Percentiles rank a stretch among this genome's conserved stretches.
Conservation (phyloP, 2,888 invertebrate species). For the Drosophila setosimentum region DNA sequence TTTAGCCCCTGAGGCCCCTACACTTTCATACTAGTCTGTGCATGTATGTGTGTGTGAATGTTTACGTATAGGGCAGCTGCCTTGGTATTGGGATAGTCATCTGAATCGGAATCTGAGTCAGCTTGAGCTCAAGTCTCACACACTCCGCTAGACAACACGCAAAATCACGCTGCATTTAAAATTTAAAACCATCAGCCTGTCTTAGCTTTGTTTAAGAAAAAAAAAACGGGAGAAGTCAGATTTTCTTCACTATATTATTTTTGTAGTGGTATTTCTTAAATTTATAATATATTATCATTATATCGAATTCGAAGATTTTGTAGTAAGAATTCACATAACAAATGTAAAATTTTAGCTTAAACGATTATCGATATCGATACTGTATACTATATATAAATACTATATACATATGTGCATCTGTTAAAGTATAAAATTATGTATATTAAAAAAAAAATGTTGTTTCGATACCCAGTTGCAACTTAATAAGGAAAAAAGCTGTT, state of each 20-base stretch:
- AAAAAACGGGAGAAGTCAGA: neutral
- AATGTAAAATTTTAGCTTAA: neutral
- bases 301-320: neutral
- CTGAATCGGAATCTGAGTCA: constrained; percentile 56
- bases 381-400: neutral
- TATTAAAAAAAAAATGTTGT: neutral
- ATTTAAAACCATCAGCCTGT: constrained; percentile 29
- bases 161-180: constrained; percentile 37
- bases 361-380: neutral
- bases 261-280: neutral
- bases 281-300: neutral
- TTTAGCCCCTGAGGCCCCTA: constrained; percentile 20
- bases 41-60: constrained; percentile 1
- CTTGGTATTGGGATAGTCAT: constrained; percentile 61
- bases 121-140: constrained; percentile 32
- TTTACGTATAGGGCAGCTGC: constrained; percentile 44
- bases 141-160: constrained; percentile 38
- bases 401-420: neutral
- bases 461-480: too few species aligned
- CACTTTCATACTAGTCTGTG: neutral
- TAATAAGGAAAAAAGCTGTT: neutral
- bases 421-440: neutral
- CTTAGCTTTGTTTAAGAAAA: constrained; percentile 2
- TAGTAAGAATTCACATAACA: neutral
- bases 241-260: too few species aligned